Conservation (phyloP, 2,797 vertebrate species). For the Tenualosa thibaudeaui region DNA sequence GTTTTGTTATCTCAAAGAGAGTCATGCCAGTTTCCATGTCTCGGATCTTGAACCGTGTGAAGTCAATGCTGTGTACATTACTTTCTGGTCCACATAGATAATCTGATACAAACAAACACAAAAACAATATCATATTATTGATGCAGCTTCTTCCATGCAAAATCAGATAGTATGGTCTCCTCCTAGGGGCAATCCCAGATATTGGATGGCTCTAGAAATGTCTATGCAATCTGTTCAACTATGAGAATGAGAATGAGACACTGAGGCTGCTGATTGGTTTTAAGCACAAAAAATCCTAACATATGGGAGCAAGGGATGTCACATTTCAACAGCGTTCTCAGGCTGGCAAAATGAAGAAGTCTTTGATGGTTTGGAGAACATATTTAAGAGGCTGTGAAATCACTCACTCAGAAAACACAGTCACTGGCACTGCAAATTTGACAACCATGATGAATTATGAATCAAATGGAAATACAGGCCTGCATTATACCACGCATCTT, state of each 20-base stretch:
- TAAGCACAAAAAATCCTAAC: too few relatives aligned
- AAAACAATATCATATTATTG: not conserved
- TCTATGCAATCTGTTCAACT: not conserved
- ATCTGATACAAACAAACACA: slow-evolving; percentile 71
- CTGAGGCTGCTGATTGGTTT: too few relatives aligned
- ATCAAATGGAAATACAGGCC: too few relatives aligned
- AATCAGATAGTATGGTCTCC: not conserved
- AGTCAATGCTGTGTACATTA: slow-evolving; percentile 97
- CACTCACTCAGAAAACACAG: not conserved
- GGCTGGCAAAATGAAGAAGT: not conserved
- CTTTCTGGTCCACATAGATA: slow-evolving; percentile 94
- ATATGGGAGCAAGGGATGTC: too few relatives aligned
- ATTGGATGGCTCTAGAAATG: not conserved
- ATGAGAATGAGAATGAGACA: not conserved
- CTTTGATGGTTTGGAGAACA: not conserved
- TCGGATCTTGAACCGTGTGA: slow-evolving; percentile 96
- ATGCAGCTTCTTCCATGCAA: not conserved
- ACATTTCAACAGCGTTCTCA: not conserved
- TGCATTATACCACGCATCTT: too few relatives aligned
- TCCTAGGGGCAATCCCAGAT: not conserved
- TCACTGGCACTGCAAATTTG: not conserved
- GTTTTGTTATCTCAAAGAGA: slow-evolving; percentile 86
- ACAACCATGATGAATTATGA: too few relatives aligned
- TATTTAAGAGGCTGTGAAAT: not conserved
- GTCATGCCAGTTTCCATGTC: slow-evolving; percentile 97